These are phyloP conservation scores for Apodemia zela DNA, from an alignment of 2,888 invertebrate species.

Conservation along the genomic window DNA sequence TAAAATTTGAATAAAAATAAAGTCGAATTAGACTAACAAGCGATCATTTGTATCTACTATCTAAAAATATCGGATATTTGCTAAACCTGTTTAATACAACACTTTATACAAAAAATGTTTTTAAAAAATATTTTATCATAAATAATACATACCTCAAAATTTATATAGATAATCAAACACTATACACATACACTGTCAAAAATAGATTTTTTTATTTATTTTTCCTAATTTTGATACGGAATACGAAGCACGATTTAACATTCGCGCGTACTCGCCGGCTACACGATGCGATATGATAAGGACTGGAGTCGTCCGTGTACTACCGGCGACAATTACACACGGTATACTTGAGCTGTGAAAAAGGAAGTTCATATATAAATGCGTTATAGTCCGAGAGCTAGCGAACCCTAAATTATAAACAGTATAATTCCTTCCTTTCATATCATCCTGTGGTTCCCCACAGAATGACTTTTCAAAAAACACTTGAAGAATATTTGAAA, in stretches of 20 bases:
- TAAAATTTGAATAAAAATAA: too few species aligned
- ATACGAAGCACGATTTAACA: slow-evolving; percentile 19
- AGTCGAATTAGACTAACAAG: too few species aligned
- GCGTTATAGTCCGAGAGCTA: slow-evolving; percentile 5
- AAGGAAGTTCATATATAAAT: background rate
- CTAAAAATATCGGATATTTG: background rate
- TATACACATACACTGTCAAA: background rate
- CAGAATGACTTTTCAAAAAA: too few species aligned
- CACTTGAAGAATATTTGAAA: too few species aligned
- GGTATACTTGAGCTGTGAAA: background rate
- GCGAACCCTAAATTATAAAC: background rate
- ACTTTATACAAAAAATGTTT: background rate
- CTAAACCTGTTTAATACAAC: background rate
- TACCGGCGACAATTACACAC: slow-evolving; percentile 32
- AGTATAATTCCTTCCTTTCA: too few species aligned
- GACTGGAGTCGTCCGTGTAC: slow-evolving; percentile 31
- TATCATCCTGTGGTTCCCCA: too few species aligned
- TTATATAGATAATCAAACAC: background rate
- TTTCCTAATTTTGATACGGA: background rate
- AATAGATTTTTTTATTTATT: slow-evolving; percentile 1
- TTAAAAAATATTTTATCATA: background rate
- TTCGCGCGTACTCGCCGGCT: slow-evolving; percentile 45
- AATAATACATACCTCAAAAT: background rate
- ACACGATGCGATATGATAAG: slow-evolving; percentile 56
- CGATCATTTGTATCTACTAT: too few species aligned